These are phyloP conservation scores for Hipparchia semele DNA, from an alignment of 2,888 invertebrate genomes.

Conservation along the genomic window DNA sequence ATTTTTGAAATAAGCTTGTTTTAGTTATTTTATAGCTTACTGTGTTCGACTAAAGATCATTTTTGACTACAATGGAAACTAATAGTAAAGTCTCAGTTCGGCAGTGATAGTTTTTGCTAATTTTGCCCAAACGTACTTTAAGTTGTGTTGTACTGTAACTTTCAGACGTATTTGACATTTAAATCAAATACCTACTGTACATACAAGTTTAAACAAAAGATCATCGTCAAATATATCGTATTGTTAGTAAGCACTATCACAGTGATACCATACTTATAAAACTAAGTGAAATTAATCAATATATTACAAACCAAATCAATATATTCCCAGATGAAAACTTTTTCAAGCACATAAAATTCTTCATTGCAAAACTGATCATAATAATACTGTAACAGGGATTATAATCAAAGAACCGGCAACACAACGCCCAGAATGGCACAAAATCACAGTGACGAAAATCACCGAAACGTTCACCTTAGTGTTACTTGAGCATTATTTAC, in stretches of 20 bases:
- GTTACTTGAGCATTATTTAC: constrained; percentile 48
- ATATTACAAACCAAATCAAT: not conserved
- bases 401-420: constrained; percentile 11
- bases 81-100: not conserved
- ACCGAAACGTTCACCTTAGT: constrained; percentile 42
- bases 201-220: no score
- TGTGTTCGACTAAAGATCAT: not conserved
- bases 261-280: not conserved
- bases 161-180: no score
- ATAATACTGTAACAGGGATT: not conserved
- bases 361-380: not conserved
- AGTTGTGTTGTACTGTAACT: not conserved
- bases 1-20: not conserved
- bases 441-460: constrained; percentile 26
- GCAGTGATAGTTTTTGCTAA: not conserved
- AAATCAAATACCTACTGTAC: no score
- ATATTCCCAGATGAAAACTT: not conserved
- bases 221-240: not conserved
- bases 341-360: constrained; percentile 6
- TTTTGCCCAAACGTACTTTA: not conserved
- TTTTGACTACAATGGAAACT: not conserved
- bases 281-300: not conserved
- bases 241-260: not conserved
- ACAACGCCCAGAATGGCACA: constrained; percentile 24
- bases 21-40: not conserved